Base-by-base conservation (phyloP, 2,888 invertebrate species). In the Germaria angustata region DNA sequence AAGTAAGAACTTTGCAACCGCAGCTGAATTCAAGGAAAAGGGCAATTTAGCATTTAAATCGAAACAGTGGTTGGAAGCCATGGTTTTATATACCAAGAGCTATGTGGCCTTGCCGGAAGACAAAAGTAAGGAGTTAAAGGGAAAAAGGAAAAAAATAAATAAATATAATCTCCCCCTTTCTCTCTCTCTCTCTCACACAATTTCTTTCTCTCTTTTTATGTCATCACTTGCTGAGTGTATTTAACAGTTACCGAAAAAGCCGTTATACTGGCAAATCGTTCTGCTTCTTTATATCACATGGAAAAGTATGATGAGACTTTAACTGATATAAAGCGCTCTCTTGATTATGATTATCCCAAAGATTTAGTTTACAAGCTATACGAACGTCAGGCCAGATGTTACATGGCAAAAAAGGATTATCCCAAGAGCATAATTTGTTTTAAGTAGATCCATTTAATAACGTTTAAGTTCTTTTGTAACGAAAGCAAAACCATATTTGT, bases 241-340 rank as follows among this genome's bases (percentile, higher is more conserved):
- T 61, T 28, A 87, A 63, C 88, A 94, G 94, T 91, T 80, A 91
- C 92, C 85, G 94, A 95, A 69, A 89, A 95, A 3, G 92, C 95
- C 0, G 93, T 96, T 46, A 92, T 95, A 5, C 92, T 95, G 85
- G 96, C 96, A 0, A 97, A 97, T 89, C 93, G 97, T 9, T 96
- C 97, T 34, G 97, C 97, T 0, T 93, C 95, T 0, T 92, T 96
- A 41, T 95, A 95, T 87, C 95, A 96, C 87, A 89, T 96, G 88
- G 92, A 94, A 80, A 93, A 94, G 84, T 94, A 93, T 87, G 93
- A 94, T 84, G 92, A 94, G 55, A 93, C 95, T 0, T 88, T 97
- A 44, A 92, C 93, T 8, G 97, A 97, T 87, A 94, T 95, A n/a
- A 92, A 93, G 61, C 93, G 95, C 73, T 93, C 95, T 13, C 88